Evolutionary conservation across 2,797 vertebrate species (phyloP), one percentile per base, ranked within the genome.

Genomic region (Semotilus atromaculatus): DNA sequence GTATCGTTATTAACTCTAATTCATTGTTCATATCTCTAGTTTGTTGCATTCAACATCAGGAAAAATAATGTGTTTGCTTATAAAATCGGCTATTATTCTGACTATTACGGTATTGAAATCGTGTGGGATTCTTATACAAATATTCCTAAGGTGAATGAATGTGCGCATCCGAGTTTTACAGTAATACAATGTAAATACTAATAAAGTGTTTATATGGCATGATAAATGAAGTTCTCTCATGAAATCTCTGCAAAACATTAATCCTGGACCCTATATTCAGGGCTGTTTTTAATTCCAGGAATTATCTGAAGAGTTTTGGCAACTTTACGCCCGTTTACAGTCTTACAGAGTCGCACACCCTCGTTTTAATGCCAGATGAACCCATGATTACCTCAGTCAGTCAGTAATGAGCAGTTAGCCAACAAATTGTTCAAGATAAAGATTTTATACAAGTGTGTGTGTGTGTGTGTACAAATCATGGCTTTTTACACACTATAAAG

Each of bases 281-380:
- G n/a, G 5, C 7, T 64, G 68, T n/a, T 7, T 9, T 74, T 48
- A 45, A 34, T 82, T 82, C 81, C 40, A 64, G 81, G 81, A 82
- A 82, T 11, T 9, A 36, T 51, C 29, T 16, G 21, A 45, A 45
- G 9, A 40, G 18, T 19, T 55, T 38, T 51, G 7, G 29, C 36
- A 70, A 31, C 13, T 64, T 31, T 18, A 64, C 6, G 6, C 36
- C 34, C 5, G 8, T 80, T 68, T 80, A 68, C 64, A 66, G 29
- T 31, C 43, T 18, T 10, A 26, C 6, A 80, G 14, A 79, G 40
- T 23, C 21, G 3, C 18, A 62, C 38, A 10, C 36, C 2, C 21
- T 45, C 43, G 45, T 48, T 72, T 72, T 31, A 48, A 72, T 19
- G 21, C 72, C 48, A 36, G 7, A 51, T 36, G 9, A n/a, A 77